Conservation (phyloP, 2,888 invertebrate genomes). For the Patella depressa region DNA sequence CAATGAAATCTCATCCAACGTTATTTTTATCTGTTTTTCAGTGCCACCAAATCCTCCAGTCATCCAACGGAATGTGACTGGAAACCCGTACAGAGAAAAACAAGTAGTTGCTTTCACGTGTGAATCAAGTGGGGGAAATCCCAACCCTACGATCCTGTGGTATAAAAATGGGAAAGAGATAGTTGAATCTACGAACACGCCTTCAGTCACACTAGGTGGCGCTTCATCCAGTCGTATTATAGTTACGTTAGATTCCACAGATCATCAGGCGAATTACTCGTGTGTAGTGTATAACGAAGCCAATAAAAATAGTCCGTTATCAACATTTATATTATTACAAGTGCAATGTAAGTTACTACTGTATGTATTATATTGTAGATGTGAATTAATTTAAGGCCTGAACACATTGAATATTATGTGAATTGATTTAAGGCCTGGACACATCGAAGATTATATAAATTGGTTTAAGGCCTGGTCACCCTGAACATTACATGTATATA, state of each 20-base stretch:
- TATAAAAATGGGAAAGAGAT: conserved; percentile 49
- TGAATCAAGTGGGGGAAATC: conserved; percentile 55
- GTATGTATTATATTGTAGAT: neutral
- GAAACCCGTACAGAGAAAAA: conserved; percentile 43
- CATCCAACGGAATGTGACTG: conserved; percentile 39
- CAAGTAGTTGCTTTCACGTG: conserved; percentile 53
- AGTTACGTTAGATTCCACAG: conserved; percentile 39
- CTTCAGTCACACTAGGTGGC: conserved; percentile 27
- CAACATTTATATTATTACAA: conserved; percentile 37
- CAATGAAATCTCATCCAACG: too few relatives aligned
- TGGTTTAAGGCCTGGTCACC: too few relatives aligned
- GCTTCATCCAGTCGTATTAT: conserved; percentile 43
- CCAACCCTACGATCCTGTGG: conserved; percentile 54
- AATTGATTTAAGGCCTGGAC: too few relatives aligned
- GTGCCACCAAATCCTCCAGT: conserved; percentile 52
- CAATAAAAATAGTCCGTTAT: conserved; percentile 46
- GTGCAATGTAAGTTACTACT: conserved; percentile 58
- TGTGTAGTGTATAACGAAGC: conserved; percentile 56
- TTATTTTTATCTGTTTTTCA: conserved; percentile 35
- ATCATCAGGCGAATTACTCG: conserved; percentile 55
- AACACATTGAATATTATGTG: too few relatives aligned
- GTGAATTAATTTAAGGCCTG: neutral
- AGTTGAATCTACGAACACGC: conserved; percentile 8
- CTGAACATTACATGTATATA: too few relatives aligned
- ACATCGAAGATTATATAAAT: too few relatives aligned